A percentile compares a stretch with the other conserved stretches of the same genome.
Conservation (phyloP, 2,888 invertebrate genomes). For the Nebria brevicollis region DNA sequence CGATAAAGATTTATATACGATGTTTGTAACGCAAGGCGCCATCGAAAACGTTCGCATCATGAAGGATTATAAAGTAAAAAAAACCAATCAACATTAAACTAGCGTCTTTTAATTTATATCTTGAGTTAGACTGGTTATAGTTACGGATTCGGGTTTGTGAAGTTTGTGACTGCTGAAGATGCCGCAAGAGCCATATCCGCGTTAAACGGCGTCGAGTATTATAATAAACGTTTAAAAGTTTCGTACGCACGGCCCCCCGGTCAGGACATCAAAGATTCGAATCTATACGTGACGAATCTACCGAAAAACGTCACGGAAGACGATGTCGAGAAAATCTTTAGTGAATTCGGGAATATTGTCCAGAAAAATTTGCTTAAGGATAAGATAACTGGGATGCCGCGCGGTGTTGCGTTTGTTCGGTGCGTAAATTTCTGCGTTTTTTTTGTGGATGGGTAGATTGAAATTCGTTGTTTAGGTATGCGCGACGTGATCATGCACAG, state of each 20-base stretch:
- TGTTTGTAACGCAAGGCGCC: constrained; percentile 89
- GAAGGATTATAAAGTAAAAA: constrained; percentile 83
- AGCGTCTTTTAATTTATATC: constrained; percentile 8
- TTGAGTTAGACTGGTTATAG: constrained; percentile 87
- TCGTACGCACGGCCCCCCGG: constrained; percentile 92
- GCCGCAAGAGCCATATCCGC: constrained; percentile 87
- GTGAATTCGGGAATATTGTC: constrained; percentile 89
- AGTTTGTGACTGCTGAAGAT: constrained; percentile 86
- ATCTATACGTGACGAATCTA: constrained; percentile 92
- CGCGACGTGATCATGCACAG: constrained; percentile 89
- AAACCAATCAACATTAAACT: too few species aligned
- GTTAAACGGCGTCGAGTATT: constrained; percentile 77
- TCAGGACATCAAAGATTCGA: constrained; percentile 92
- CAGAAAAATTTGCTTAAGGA: constrained; percentile 92
- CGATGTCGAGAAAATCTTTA: constrained; percentile 85
- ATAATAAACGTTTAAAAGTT: constrained; percentile 93
- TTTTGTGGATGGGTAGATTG: constrained; percentile 33
- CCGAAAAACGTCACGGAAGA: constrained; percentile 87
- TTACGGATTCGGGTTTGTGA: constrained; percentile 96
- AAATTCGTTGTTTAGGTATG: constrained; percentile 70
- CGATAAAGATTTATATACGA: constrained; percentile 87
- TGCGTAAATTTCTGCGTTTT: constrained; percentile 58
- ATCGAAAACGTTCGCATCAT: constrained; percentile 92
- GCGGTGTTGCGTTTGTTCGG: constrained; percentile 94
- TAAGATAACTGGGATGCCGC: constrained; percentile 85